phyloP scores from a whole-genome alignment of 1,140 invertebrate species.

The Achatina immaculata region DNA sequence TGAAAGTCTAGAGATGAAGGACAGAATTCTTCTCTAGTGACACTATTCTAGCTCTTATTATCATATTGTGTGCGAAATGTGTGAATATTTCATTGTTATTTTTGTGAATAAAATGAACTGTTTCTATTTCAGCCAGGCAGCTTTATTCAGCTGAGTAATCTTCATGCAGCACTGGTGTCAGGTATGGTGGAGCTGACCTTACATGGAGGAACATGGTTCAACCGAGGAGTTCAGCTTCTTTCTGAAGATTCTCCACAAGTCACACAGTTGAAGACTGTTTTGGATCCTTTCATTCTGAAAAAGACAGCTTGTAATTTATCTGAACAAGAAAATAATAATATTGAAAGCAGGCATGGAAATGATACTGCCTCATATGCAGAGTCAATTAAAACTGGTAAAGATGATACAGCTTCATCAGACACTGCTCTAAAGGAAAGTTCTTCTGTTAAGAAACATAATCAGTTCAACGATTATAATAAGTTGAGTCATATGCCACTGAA shows the following conservation, averaged over 20 bases:
- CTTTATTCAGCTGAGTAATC: slow-evolving; percentile 10
- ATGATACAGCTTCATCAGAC: background rate
- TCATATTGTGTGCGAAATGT: too few relatives aligned
- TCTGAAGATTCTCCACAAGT: background rate
- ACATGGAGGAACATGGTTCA: background rate
- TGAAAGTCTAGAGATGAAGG: too few relatives aligned
- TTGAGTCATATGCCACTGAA: background rate
- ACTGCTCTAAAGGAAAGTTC: background rate
- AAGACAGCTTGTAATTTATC: background rate
- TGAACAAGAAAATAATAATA: background rate
- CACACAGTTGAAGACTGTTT: background rate
- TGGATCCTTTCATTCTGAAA: background rate
- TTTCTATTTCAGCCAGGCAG: slow-evolving; percentile 12
- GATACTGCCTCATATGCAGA: background rate
- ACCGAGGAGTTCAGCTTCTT: background rate
- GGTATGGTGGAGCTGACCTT: background rate
- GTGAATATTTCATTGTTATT: too few relatives aligned
- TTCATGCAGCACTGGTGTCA: slow-evolving; percentile 1
- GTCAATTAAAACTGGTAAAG: background rate
- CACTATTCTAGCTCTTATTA: too few relatives aligned
- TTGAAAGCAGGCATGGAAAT: background rate
- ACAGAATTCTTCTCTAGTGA: too few relatives aligned
- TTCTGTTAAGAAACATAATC: background rate
- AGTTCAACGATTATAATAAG: background rate
- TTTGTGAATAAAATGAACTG: too few relatives aligned